Evolutionary conservation across 35 echinoderm and acorn worm species (phyloP), one percentile per base, ranked within the genome.

Genomic region (Patiria miniata): DNA sequence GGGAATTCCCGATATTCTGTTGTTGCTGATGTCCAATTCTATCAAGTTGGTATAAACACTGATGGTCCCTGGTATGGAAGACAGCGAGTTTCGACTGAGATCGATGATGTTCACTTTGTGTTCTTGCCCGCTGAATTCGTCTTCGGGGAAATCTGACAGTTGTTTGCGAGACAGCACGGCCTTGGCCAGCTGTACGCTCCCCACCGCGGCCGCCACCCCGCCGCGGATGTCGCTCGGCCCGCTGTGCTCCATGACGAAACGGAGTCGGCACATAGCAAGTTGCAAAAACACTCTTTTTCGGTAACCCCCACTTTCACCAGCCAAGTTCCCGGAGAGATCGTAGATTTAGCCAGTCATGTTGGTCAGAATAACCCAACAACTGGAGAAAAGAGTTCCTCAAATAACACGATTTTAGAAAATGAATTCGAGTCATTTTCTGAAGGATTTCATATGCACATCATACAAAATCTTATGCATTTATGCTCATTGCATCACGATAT

Each of bases 21-120:
- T 97, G 38, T 90, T 88, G 61, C 95, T 97, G 9, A 97, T 76
- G 77, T 97, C 95, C 57, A 97, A n/a, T 42, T 90, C 92, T 33
- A 93, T 51, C 21, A 94, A 16, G 34, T 88, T 86, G 36, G 39
- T 36, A 86, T 89, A 97, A 2, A 89, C 16, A 3, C 39, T 78
- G 6, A 93, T 82, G 38, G 51, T 86, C 52, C 52, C 34, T 60
- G 95, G 95, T 85, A 97, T 80, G 36, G 37, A 33, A n/a, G 80
- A 14, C 29, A 97, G 90, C n/a, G 86, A 61, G 52, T 97, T 97
- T 39, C 85, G 79, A 82, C 91, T 93, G 5, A 97, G 39, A 78
- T 93, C 89, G 26, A 94, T 68, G 3, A 83, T 79, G 26, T 52
- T 26, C 37, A 97, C 16, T 30, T 87, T 77, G 32, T 91, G 69